Evolutionary conservation across 2,113 vertebrate genomes (phyloP), one percentile per base, ranked within the genome.

Genomic region (Bubo bubo): DNA sequence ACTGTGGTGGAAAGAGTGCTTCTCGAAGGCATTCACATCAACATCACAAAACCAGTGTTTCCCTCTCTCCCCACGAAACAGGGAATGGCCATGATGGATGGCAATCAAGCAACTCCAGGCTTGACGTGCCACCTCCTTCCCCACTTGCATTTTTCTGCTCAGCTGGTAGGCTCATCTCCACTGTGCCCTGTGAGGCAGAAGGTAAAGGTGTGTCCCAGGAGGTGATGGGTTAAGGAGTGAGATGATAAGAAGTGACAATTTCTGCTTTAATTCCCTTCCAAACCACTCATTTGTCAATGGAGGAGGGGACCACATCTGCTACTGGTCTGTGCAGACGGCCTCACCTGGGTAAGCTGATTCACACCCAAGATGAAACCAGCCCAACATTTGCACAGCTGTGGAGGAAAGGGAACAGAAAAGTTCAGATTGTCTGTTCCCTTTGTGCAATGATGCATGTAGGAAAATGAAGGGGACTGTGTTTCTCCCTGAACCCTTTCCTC

Each of bases 81-180:
- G 4, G 50, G 30, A 66, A 56, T 0, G 9, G 45, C 35, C 1
- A 0, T 5, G 34, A 41, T 0, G 6, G 28, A 39, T 13, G 22
- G 62, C 17, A 60, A 2, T 7, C 0, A 0, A 90, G 24, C 0
- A 1, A 50, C 39, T 82, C 49, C 49, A 64, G 56, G 21, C 35
- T 79, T 34, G 9, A 67, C 0, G 1, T 23, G 35, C 16, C n/a
- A 49, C 32, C 39, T 84, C 80, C 74, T 93, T 91, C 39, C 30
- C 35, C 60, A 72, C 7, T 15, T 2, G 3, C 11, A 20, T 64
- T 84, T 74, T 91, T 56, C 50, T 90, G 73, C 34, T n/a, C 39
- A 32, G 2, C 32, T 68, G 34, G 56, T 67, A 34, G 23, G 28
- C 55, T 93, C 34, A 30, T 21, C 60, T 85, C 58, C 1, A 0